A percentile compares a stretch with the other conserved stretches of the same genome.
phyloP scores from a whole-genome alignment of 2,113 vertebrate genomes.

The Eclectus roratus region DNA sequence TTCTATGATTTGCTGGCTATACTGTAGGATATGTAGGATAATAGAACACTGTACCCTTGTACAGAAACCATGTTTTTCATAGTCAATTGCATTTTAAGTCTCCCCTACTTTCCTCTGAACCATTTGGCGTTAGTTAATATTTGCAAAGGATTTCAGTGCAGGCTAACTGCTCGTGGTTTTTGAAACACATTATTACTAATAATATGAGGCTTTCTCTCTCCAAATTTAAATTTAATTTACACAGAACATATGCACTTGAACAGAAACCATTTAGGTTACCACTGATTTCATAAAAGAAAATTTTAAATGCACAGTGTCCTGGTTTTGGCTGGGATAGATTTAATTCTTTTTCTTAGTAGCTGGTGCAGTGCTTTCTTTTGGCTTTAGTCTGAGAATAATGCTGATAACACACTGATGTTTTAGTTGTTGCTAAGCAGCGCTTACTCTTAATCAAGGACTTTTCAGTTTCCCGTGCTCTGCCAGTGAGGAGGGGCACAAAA shows the following conservation, averaged over 20 bases:
- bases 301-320: not conserved
- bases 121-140: not conserved
- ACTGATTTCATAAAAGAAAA: not conserved
- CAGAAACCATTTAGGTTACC: not conserved
- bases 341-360: not conserved
- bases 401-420: not conserved
- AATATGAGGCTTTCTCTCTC: not conserved
- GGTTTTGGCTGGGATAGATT: not conserved
- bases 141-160: not conserved
- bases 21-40: not conserved
- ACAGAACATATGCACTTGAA: not conserved
- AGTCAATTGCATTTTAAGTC: not conserved
- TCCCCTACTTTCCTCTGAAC: not conserved
- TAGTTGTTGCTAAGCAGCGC: not conserved
- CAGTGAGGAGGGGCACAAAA: not conserved
- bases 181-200: not conserved
- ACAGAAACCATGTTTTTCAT: not conserved
- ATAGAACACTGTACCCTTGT: not conserved
- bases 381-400: not conserved
- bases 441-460: not conserved
- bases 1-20: not conserved
- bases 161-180: not conserved
- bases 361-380: not conserved
- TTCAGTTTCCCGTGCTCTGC: not conserved
- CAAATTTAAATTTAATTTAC: not conserved